phyloP scores from a whole-genome alignment of 2,888 invertebrate genomes.

The Dorcus hopei region DNA sequence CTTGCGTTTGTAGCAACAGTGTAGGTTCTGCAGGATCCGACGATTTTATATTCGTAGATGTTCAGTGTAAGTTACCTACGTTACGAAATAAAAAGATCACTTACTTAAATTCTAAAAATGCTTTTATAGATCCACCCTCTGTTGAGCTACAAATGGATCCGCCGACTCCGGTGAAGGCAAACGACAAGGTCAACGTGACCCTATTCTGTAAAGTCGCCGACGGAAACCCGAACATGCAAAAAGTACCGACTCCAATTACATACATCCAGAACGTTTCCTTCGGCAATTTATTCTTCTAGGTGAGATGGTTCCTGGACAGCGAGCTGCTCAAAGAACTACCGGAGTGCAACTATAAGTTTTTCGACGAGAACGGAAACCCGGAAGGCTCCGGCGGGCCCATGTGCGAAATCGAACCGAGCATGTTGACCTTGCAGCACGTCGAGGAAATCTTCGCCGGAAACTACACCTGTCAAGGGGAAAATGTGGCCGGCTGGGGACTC shows the following conservation, averaged over 20 bases:
- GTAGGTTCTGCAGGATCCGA: constrained; percentile 74
- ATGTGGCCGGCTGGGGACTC: constrained; percentile 85
- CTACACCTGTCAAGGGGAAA: constrained; percentile 89
- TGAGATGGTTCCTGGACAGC: constrained; percentile 81
- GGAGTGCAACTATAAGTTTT: constrained; percentile 64
- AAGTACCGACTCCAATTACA: constrained; percentile 53
- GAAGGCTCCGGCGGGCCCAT: constrained; percentile 57
- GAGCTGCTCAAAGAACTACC: constrained; percentile 80
- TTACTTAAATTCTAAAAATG: not conserved
- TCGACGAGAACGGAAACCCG: constrained; percentile 44
- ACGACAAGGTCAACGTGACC: constrained; percentile 76
- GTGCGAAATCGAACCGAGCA: constrained; percentile 83
- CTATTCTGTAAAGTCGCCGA: constrained; percentile 74
- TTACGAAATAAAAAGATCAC: not conserved
- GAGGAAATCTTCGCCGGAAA: constrained; percentile 88
- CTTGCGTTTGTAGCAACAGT: constrained; percentile 75
- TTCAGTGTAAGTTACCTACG: constrained; percentile 68
- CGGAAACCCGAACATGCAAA: constrained; percentile 75
- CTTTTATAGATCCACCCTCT: constrained; percentile 68
- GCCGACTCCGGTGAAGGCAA: constrained; percentile 72
- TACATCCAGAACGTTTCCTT: not conserved
- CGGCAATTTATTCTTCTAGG: constrained; percentile 29
- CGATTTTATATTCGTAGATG: constrained; percentile 72
- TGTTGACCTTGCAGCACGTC: constrained; percentile 80
- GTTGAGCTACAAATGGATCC: constrained; percentile 76